Evolutionary conservation across 1,140 invertebrate genomes (phyloP).

Genomic region (Bombus superbus): DNA sequence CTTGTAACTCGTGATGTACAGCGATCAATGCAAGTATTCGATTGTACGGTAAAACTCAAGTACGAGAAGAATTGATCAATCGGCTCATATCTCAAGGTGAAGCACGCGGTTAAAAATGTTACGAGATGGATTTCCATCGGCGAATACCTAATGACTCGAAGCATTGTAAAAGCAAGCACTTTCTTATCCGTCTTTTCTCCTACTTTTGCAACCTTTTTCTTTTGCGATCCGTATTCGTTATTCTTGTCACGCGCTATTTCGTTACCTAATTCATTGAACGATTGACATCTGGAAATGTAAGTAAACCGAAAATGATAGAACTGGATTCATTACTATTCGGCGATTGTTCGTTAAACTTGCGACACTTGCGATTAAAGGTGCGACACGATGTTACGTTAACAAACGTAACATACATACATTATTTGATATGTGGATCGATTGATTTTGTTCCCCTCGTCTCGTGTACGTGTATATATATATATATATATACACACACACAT

Average conservation of each 20-base stretch:
- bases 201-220: neutral
- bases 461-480: too few species aligned
- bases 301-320: neutral
- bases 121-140: slow-evolving; percentile 24
- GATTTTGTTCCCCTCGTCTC: neutral
- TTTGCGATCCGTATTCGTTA: neutral
- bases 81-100: neutral
- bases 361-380: neutral
- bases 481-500: too few species aligned
- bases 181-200: neutral
- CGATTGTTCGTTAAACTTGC: neutral
- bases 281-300: neutral
- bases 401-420: neutral
- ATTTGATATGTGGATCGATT: neutral
- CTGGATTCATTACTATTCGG: slow-evolving; percentile 4
- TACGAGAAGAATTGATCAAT: neutral
- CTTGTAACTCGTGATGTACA: neutral
- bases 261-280: neutral
- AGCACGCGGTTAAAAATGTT: slow-evolving; percentile 32
- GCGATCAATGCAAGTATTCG: neutral
- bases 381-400: neutral
- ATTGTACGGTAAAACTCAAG: neutral
- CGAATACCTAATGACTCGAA: slow-evolving; percentile 35
- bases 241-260: neutral
- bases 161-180: neutral